Conservation (phyloP, 2,113 vertebrate species). For the Gracilinanus agilis region DNA sequence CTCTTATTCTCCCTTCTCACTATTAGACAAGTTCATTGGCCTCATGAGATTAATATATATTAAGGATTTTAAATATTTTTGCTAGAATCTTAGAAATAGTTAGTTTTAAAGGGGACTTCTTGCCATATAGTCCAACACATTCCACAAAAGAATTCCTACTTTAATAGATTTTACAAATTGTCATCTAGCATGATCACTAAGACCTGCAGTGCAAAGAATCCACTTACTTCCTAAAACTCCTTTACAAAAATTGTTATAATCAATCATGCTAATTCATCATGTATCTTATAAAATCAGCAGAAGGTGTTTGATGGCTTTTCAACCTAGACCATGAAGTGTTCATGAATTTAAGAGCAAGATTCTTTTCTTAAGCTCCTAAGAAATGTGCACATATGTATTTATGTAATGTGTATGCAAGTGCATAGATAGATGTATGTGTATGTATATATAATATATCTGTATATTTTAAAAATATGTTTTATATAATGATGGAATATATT, state of each 20-base stretch:
- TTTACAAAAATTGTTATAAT: background rate
- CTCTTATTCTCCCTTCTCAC: background rate
- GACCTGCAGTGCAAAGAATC: background rate
- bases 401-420: background rate
- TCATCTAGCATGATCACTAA: background rate
- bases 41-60: background rate
- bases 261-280: background rate
- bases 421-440: background rate
- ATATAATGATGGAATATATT: no score
- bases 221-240: background rate
- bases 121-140: background rate
- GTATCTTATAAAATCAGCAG: constrained; percentile 11
- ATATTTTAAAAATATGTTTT: background rate
- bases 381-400: background rate
- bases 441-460: background rate
- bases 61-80: background rate
- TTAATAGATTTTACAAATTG: background rate
- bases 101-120: background rate
- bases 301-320: background rate
- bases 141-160: background rate
- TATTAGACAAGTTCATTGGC: background rate
- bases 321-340: constrained; percentile 2
- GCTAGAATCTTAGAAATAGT: background rate
- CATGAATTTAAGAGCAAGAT: constrained; percentile 14
- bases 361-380: background rate